Conservation (phyloP, 2,888 invertebrate species). For the Rhingia campestris region DNA sequence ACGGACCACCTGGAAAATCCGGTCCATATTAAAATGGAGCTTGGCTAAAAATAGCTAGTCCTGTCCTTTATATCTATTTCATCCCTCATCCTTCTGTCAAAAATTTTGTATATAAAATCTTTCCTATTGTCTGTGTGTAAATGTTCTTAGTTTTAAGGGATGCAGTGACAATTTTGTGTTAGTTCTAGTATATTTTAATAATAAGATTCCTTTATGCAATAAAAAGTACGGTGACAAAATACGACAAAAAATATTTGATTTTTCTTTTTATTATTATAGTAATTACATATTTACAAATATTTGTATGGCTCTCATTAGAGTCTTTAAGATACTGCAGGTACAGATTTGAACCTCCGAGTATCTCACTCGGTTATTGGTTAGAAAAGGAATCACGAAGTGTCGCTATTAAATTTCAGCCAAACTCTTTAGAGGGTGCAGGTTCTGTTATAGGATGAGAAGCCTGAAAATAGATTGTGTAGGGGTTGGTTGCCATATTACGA, state of each 20-base stretch:
- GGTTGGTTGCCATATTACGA: no score
- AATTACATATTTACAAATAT: background rate
- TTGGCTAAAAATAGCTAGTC: constrained; percentile 75
- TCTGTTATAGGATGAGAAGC: no score
- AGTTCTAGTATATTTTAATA: constrained; percentile 56
- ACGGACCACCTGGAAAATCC: constrained; percentile 88
- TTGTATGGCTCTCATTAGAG: no score
- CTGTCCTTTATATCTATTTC: constrained; percentile 70
- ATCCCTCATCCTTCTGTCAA: constrained; percentile 52
- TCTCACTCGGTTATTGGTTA: no score
- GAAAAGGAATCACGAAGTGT: no score
- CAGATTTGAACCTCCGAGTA: no score
- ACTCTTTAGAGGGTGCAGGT: no score
- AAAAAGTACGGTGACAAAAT: constrained; percentile 73
- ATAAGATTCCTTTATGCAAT: constrained; percentile 67
- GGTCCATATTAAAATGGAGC: constrained; percentile 85
- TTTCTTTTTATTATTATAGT: background rate
- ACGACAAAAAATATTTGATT: constrained; percentile 35
- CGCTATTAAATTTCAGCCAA: no score
- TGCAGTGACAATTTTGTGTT: constrained; percentile 71
- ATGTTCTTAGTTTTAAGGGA: constrained; percentile 69
- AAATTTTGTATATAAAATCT: constrained; percentile 76
- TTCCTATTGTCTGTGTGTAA: constrained; percentile 72
- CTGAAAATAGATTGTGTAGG: no score
- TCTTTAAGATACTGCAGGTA: no score